A percentile compares a stretch with the other conserved stretches of the same genome.
Conservation (phyloP, 2,113 vertebrate genomes). For the Psilopogon haemacephalus region DNA sequence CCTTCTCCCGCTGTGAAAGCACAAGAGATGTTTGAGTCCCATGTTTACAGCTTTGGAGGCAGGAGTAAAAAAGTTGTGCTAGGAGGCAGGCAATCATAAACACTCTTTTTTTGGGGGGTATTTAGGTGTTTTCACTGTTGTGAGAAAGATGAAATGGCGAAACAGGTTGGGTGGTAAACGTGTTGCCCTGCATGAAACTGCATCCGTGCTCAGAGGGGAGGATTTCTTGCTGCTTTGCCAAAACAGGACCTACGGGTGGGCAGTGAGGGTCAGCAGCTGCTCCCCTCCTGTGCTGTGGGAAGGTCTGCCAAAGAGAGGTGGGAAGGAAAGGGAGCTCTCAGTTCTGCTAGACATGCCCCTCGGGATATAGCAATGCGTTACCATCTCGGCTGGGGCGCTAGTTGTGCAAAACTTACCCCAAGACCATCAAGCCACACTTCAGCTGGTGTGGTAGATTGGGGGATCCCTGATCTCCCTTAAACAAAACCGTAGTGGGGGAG, state of each 20-base stretch:
- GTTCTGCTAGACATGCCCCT: background rate
- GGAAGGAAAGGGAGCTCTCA: no score
- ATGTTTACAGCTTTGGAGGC: slow-evolving; percentile 31
- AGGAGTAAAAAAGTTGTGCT: slow-evolving; percentile 7
- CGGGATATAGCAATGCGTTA: background rate
- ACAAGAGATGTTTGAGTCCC: slow-evolving; percentile 35
- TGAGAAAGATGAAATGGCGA: background rate
- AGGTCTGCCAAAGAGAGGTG: background rate
- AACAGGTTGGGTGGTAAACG: background rate
- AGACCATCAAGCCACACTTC: background rate
- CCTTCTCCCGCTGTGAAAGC: slow-evolving; percentile 8
- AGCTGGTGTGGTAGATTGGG: no score
- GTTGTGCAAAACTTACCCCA: background rate
- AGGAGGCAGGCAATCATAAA: background rate
- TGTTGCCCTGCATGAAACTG: background rate
- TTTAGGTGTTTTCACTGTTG: slow-evolving; percentile 8
- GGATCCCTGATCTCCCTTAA: no score
- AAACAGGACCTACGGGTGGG: background rate
- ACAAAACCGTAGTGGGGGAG: no score
- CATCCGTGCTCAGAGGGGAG: background rate
- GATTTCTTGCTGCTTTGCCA: background rate
- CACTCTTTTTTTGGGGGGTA: slow-evolving; percentile 22
- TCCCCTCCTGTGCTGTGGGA: fast-evolving
- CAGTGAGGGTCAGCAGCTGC: background rate
- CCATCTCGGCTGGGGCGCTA: background rate